phyloP scores from a whole-genome alignment of 2,797 vertebrate genomes.

The Sebastolobus alascanus region DNA sequence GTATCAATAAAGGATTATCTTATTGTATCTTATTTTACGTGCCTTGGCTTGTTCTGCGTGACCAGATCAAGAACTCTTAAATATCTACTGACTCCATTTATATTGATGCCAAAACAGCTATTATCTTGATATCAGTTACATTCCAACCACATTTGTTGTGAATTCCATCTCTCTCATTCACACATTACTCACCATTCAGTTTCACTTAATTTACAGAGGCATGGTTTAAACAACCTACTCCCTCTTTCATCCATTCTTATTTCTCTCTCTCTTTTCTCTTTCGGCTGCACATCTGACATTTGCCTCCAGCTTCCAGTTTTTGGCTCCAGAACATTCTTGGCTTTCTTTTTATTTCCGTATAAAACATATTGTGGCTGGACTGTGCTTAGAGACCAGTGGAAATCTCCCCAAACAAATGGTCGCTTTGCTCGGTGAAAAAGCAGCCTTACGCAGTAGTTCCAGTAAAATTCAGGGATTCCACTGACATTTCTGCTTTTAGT shows the following conservation, averaged over 20 bases:
- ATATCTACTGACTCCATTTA: not conserved
- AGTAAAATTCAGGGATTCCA: conserved; percentile 24
- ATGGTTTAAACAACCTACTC: not conserved
- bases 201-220: not conserved
- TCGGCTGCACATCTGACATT: not conserved
- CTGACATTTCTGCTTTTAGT: not conserved
- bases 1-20: not conserved
- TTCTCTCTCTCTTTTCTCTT: not conserved
- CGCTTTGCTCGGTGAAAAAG: not conserved
- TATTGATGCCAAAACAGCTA: not conserved
- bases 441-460: not conserved
- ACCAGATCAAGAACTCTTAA: not conserved
- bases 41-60: not conserved
- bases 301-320: not conserved
- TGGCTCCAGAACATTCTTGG: conserved; percentile 11
- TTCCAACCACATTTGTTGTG: not conserved
- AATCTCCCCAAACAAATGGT: conserved; percentile 46
- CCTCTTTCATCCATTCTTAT: not conserved
- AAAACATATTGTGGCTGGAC: conserved; percentile 24
- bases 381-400: conserved; percentile 27
- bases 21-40: not conserved
- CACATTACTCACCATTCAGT: not conserved
- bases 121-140: not conserved
- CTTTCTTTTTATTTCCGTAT: conserved; percentile 4
- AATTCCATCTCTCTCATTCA: not conserved